Evolutionary conservation across 2,888 invertebrate genomes (phyloP).

Genomic region (Oscheius myriophilus): DNA sequence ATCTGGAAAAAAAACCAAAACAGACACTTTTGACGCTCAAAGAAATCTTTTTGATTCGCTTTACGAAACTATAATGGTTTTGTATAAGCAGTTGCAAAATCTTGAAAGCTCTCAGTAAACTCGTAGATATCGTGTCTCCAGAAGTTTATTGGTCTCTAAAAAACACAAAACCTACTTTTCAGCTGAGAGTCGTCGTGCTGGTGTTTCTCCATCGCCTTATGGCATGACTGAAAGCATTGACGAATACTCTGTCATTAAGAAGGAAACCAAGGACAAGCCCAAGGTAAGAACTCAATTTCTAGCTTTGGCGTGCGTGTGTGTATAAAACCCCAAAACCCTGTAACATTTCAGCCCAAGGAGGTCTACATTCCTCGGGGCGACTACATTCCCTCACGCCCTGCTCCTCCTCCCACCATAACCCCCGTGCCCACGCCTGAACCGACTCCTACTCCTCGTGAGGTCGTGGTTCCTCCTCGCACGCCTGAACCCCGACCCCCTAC

Average conservation of each 20-base stretch:
- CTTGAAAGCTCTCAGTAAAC: no score
- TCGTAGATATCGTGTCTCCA: no score
- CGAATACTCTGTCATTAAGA: slow-evolving; percentile 18
- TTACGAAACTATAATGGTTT: no score
- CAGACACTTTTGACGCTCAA: no score
- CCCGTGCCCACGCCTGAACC: slow-evolving; percentile 26
- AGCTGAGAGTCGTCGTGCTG: slow-evolving; percentile 23
- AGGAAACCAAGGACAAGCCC: slow-evolving; percentile 18
- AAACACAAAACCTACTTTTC: slow-evolving; percentile 8
- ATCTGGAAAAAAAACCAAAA: no score
- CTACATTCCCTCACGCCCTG: slow-evolving; percentile 24
- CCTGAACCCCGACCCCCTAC: slow-evolving; percentile 26
- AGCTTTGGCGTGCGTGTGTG: neutral
- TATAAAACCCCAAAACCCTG: neutral
- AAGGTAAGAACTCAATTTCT: slow-evolving; percentile 13
- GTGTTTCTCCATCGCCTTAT: neutral
- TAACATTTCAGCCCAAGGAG: slow-evolving; percentile 18
- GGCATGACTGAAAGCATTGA: slow-evolving; percentile 23
- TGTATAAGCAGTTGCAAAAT: no score
- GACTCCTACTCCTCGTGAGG: slow-evolving; percentile 19
- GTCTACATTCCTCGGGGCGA: slow-evolving; percentile 29
- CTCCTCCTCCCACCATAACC: slow-evolving; percentile 24
- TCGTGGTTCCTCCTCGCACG: slow-evolving; percentile 8
- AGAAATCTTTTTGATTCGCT: no score
- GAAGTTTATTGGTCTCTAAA: no score